Percentiles rank a stretch among this genome's conserved stretches.
Evolutionary conservation across 2,113 vertebrate species (phyloP).

Genomic region (Eolophus roseicapilla): DNA sequence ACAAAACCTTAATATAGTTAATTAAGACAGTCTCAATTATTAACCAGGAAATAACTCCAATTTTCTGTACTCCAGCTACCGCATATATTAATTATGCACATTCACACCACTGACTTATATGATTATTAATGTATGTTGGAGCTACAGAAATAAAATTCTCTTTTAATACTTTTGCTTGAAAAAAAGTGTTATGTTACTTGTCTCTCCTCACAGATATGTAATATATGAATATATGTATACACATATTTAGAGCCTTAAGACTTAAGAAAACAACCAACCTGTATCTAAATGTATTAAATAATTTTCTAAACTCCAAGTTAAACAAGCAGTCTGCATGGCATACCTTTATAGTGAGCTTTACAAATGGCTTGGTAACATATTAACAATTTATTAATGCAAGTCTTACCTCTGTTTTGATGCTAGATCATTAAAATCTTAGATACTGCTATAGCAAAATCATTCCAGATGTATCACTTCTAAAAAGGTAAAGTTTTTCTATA

Average conservation of each 20-base stretch:
- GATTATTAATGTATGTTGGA: neutral
- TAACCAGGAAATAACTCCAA: neutral
- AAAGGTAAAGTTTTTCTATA: slow-evolving; percentile 24
- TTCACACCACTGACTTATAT: neutral
- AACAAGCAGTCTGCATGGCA: neutral
- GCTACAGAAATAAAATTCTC: neutral
- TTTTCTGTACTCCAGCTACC: neutral
- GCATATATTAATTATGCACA: neutral
- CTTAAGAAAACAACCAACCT: neutral
- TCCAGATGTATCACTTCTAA: slow-evolving; percentile 10
- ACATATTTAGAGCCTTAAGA: neutral
- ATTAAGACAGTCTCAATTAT: neutral
- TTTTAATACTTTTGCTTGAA: neutral
- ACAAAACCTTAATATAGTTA: neutral
- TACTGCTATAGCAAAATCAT: slow-evolving; percentile 42
- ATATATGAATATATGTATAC: neutral
- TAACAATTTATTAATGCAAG: slow-evolving; percentile 6
- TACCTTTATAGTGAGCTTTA: slow-evolving; percentile 10
- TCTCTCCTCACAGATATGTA: neutral
- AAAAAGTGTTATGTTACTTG: neutral
- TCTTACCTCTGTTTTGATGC: slow-evolving; percentile 69
- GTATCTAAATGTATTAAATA: neutral
- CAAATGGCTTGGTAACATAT: slow-evolving; percentile 27
- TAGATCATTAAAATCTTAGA: slow-evolving; percentile 64
- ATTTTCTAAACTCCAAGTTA: neutral